Percentiles rank a stretch among this genome's conserved stretches.
Evolutionary conservation across 2,113 vertebrate genomes (phyloP).

Genomic region (Megaleporinus macrocephalus): DNA sequence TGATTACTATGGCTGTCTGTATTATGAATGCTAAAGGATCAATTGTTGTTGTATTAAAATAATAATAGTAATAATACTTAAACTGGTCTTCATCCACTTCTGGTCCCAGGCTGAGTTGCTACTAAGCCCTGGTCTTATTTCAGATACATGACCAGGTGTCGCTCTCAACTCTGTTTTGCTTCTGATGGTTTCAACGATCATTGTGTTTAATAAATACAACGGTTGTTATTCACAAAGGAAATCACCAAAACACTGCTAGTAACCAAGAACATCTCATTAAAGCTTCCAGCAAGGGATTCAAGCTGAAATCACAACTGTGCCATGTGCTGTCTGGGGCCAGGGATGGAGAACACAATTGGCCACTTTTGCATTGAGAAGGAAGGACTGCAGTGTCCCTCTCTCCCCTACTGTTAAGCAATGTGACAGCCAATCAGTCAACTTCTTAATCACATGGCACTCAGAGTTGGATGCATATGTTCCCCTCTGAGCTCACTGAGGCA

Average conservation of each 20-base stretch:
- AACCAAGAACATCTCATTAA: background rate
- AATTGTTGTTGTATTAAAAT: no score
- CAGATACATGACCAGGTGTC: no score
- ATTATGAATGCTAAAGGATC: no score
- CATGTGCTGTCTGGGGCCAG: background rate
- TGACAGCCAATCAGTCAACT: slow-evolving; percentile 10
- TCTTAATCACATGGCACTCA: slow-evolving; percentile 15
- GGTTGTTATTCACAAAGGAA: background rate
- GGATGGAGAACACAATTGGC: background rate
- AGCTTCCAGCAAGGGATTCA: background rate
- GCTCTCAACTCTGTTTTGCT: no score
- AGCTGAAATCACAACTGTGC: background rate
- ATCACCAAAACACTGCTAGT: background rate
- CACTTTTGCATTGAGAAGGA: background rate
- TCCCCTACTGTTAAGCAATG: slow-evolving; percentile 5
- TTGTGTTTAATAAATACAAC: background rate
- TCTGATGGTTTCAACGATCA: no score
- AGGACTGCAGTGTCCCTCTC: slow-evolving; percentile 4
- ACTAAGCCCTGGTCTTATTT: no score
- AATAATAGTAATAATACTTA: no score
- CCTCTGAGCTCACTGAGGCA: background rate
- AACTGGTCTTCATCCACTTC: no score
- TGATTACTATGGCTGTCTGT: no score
- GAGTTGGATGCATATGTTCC: background rate
- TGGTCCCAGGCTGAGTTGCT: no score